Base-by-base conservation (phyloP, 2,113 vertebrate species). In the Ceyx cyanopectus region DNA sequence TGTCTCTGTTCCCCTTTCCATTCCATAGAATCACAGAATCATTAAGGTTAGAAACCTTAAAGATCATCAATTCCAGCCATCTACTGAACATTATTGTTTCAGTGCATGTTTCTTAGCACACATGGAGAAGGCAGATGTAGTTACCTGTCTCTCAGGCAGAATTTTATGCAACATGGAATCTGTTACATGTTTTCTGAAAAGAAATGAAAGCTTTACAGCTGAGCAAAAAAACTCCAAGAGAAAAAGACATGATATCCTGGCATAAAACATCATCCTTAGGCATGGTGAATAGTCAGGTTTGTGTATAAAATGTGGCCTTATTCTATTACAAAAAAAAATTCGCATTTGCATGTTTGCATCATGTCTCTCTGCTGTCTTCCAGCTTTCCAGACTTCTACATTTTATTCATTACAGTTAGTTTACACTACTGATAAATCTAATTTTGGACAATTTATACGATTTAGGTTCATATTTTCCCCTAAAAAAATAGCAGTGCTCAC, bases 381-480 rank as follows among this genome's bases (percentile, higher is more conserved):
- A 30, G 7, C 34, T 89, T 81, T 77, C 68, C 68, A 61, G 32
- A 75, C 29, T 78, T 87, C 37, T 70, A 10, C 30, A 40, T 84
- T 95, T 91, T 88, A 46, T 94, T 73, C 9, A 63, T 65, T 87
- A 40, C 26, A 43, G 12, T 77, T 69, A 30, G 37, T 85, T 87
- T 77, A 85, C 50, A 68, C 51, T 74, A 51, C 11, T 20, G 50
- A 48, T 40, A 83, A 57, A 87, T 78, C 40, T 77, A 29, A 69
- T 72, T 77, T 89, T 66, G 86, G 48, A 34, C 8, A 34, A 69
- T 54, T 69, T 7, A 29, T 81, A 50, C 3, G 0, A 8, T 7
- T 7, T 12, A 62, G 30, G 10, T 75, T 50, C 29, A 3, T 48
- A 22, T 48, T 83, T 87, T 82, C 78, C 74, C 27, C 41, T 40